Evolutionary conservation across 2,888 invertebrate genomes (phyloP).

Genomic region (Drosophila histrio): DNA sequence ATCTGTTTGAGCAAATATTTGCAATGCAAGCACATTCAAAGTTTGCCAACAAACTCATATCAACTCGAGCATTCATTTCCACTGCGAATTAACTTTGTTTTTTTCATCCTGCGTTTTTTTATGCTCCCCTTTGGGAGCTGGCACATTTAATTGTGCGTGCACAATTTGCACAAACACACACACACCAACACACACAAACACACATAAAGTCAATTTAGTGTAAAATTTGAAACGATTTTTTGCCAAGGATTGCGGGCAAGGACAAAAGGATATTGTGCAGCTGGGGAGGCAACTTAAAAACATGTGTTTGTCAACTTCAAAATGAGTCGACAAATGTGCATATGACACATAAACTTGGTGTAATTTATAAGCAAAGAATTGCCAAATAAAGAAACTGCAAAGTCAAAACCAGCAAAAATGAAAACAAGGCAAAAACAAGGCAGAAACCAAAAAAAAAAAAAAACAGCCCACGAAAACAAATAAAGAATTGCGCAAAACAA

Average conservation of each 20-base stretch:
- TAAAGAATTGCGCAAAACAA: conserved; percentile 12
- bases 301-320: conserved; percentile 59
- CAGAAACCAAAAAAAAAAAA: conserved; percentile 31
- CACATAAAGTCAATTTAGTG: conserved; percentile 71
- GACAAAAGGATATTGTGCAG: conserved; percentile 29
- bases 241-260: conserved; percentile 29
- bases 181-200: not conserved
- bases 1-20: conserved; percentile 43
- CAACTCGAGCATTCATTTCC: conserved; percentile 29
- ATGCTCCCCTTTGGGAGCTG: conserved; percentile 20
- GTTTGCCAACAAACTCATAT: conserved; percentile 17
- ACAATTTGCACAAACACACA: conserved; percentile 53
- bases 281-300: conserved; percentile 34
- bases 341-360: conserved; percentile 59
- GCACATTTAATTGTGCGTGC: conserved; percentile 75
- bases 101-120: conserved; percentile 2
- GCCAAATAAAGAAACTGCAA: conserved; percentile 13
- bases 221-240: conserved; percentile 65
- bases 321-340: conserved; percentile 60
- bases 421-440: not conserved
- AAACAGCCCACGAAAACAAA: conserved; percentile 54
- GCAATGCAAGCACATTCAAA: conserved; percentile 18
- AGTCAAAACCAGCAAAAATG: conserved; percentile 26
- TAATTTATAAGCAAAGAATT: conserved; percentile 34
- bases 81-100: conserved; percentile 35